phyloP scores from a whole-genome alignment of 2,113 vertebrate genomes.

The Okapia johnstoni region DNA sequence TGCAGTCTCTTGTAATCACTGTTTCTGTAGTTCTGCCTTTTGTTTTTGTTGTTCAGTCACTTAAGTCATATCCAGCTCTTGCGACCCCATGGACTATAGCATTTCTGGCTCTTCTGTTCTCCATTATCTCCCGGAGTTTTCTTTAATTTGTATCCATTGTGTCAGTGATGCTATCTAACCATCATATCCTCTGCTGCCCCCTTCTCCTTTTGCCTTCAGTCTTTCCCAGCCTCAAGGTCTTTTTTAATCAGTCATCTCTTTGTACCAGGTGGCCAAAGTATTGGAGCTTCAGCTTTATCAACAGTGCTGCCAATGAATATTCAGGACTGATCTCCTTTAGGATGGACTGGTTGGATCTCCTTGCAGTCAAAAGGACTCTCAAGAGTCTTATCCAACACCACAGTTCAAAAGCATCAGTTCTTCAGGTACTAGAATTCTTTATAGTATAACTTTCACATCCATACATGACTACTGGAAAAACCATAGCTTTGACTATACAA shows the following conservation, averaged over 20 bases:
- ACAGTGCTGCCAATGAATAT: not conserved
- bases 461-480: not conserved
- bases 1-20: not conserved
- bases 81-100: not conserved
- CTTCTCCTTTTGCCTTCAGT: not conserved
- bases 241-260: not conserved
- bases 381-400: not conserved
- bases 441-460: not conserved
- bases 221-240: not conserved
- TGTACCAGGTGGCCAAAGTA: not conserved
- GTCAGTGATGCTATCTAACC: not conserved
- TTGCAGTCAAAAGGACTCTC: not conserved
- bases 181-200: not conserved
- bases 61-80: not conserved
- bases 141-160: not conserved
- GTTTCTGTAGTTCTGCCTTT: not conserved
- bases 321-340: not conserved
- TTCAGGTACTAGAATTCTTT: not conserved
- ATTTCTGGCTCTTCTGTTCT: not conserved
- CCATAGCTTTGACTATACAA: not conserved
- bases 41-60: not conserved
- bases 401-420: not conserved
- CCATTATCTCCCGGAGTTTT: not conserved
- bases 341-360: not conserved
- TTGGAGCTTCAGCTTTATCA: not conserved